A percentile compares a stretch with the other conserved stretches of the same genome.
Evolutionary conservation across 2,888 invertebrate genomes (phyloP).

Genomic region (Drosophila neotestacea): DNA sequence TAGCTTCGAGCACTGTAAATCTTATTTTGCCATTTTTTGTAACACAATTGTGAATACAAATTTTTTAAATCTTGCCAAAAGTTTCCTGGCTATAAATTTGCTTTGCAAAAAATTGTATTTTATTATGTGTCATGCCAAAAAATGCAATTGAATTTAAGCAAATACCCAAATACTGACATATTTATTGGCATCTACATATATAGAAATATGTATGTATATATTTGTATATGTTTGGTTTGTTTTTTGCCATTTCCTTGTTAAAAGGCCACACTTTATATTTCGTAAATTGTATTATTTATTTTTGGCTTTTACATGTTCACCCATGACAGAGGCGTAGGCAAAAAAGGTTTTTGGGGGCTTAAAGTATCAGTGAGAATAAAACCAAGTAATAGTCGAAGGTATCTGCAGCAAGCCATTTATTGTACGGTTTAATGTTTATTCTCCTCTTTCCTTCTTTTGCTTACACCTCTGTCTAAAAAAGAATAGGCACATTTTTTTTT

Average conservation of each 20-base stretch:
- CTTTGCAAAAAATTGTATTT: constrained; percentile 30
- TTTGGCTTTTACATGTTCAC: constrained; percentile 21
- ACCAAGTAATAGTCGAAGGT: neutral
- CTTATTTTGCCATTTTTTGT: constrained; percentile 6
- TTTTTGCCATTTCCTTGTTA: constrained; percentile 12
- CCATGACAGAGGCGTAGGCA: neutral
- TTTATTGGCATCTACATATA: constrained; percentile 44
- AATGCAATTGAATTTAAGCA: constrained; percentile 63
- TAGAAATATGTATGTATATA: neutral
- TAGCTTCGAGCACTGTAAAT: constrained; percentile 3
- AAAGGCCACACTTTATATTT: constrained; percentile 29
- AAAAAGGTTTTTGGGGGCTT: neutral
- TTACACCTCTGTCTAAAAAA: constrained; percentile 1
- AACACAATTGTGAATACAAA: constrained; percentile 7
- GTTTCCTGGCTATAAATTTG: constrained; percentile 32
- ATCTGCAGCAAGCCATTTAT: neutral
- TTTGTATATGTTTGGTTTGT: neutral
- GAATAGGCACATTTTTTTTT: neutral
- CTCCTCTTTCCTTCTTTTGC: neutral
- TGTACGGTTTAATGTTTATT: neutral
- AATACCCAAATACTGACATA: constrained; percentile 54
- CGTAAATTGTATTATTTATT: constrained; percentile 53
- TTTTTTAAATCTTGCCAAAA: constrained; percentile 37
- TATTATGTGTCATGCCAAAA: constrained; percentile 54
- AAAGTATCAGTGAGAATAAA: neutral